Conservation (phyloP, 2,888 invertebrate species). For the Pardosa pseudoannulata region DNA sequence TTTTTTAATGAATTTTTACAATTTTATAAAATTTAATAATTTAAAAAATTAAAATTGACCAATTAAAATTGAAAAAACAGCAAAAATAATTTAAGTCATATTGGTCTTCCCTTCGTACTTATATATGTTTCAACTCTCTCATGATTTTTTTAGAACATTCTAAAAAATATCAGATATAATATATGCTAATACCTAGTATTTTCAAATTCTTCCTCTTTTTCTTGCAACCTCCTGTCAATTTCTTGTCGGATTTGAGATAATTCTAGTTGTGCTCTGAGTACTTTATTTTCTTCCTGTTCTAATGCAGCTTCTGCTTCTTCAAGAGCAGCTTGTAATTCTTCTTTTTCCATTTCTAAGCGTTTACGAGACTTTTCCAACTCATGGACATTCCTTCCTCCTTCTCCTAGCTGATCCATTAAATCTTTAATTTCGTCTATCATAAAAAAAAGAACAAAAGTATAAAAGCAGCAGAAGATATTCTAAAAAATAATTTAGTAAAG, state of each 20-base stretch:
- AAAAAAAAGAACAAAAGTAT: background rate
- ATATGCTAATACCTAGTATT: slow-evolving; percentile 86
- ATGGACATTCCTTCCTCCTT: slow-evolving; percentile 99
- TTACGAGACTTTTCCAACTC: slow-evolving; percentile 99
- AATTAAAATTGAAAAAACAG: no score
- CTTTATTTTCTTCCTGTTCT: slow-evolving; percentile 99
- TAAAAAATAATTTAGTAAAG: no score
- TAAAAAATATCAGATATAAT: no score
- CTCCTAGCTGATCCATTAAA: slow-evolving; percentile 98
- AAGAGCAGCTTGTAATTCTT: slow-evolving; percentile 98
- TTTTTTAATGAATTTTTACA: no score
- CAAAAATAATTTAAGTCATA: no score
- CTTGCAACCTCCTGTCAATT: slow-evolving; percentile 99
- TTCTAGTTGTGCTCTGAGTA: slow-evolving; percentile 95
- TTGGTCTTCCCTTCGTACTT: no score
- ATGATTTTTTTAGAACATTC: no score
- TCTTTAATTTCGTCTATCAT: slow-evolving; percentile 96
- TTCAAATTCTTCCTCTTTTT: slow-evolving; percentile 99
- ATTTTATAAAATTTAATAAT: no score
- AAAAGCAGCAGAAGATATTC: background rate
- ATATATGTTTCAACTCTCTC: no score
- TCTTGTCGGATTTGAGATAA: slow-evolving; percentile 99
- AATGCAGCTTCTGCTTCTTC: slow-evolving; percentile 99
- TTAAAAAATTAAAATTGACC: no score
- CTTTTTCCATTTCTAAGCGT: slow-evolving; percentile 99